A percentile compares a stretch with the other conserved stretches of the same genome.
phyloP scores from a whole-genome alignment of 2,797 vertebrate species.

The Lagocephalus sceleratus region DNA sequence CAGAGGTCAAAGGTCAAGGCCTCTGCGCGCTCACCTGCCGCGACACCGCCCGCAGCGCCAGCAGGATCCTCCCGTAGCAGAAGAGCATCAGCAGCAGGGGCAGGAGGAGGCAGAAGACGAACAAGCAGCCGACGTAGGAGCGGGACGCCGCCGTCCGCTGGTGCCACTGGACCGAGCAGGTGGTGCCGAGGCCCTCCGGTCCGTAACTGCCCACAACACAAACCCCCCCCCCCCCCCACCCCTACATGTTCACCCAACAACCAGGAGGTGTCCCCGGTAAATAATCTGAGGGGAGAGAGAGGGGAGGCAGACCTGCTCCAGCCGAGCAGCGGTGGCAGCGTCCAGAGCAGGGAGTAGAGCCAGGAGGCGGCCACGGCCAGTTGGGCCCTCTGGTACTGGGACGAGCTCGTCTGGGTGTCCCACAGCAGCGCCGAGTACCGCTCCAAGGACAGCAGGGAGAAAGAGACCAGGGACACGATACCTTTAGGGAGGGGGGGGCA shows the following conservation, averaged over 20 bases:
- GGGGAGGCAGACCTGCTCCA: constrained; percentile 70
- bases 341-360: constrained; percentile 76
- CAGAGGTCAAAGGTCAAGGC: constrained; percentile 27
- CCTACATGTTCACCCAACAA: too few relatives aligned
- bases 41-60: constrained; percentile 32
- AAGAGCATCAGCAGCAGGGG: constrained; percentile 74
- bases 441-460: constrained; percentile 75
- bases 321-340: constrained; percentile 71
- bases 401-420: constrained; percentile 15
- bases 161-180: constrained; percentile 78
- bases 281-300: too few relatives aligned
- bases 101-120: constrained; percentile 75
- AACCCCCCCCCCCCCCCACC: not conserved
- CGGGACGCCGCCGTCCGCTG: constrained; percentile 55
- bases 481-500: constrained; percentile 47
- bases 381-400: constrained; percentile 56
- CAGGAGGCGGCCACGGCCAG: constrained; percentile 67
- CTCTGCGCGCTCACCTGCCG: constrained; percentile 25
- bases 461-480: constrained; percentile 73
- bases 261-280: too few relatives aligned
- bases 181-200: constrained; percentile 74
- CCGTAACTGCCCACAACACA: constrained; percentile 51
- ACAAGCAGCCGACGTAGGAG: constrained; percentile 76
- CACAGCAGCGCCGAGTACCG: constrained; percentile 57
- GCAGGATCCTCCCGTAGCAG: constrained; percentile 73